phyloP scores from a whole-genome alignment of 2,113 vertebrate species.

The Strix uralensis region DNA sequence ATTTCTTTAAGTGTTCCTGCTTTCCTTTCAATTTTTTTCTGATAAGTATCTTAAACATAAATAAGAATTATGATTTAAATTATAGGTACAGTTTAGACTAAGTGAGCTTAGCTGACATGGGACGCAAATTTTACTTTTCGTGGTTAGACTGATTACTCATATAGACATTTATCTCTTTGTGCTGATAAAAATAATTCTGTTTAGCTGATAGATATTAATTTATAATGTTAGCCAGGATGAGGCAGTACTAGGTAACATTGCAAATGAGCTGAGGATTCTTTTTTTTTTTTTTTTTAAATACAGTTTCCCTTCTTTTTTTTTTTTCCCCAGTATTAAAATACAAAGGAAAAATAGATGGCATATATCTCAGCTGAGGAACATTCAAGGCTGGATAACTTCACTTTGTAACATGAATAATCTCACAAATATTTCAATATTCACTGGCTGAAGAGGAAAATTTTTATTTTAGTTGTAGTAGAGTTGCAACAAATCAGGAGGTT shows the following conservation, averaged over 20 bases:
- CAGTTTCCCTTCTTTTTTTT: neutral
- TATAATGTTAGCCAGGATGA: neutral
- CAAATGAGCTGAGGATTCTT: neutral
- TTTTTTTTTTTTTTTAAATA: no score
- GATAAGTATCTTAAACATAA: neutral
- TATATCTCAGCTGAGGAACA: neutral
- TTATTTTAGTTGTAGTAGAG: neutral
- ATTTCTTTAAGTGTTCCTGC: neutral
- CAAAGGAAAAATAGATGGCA: neutral
- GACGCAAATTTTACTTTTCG: neutral
- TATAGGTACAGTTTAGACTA: neutral
- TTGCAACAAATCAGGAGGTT: neutral
- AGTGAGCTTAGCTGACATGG: neutral
- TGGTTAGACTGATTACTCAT: neutral
- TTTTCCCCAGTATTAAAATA: neutral
- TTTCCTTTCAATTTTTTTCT: neutral
- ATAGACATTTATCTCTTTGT: neutral
- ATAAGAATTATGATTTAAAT: neutral
- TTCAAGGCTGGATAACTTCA: neutral
- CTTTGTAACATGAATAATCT: neutral
- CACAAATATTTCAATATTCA: neutral
- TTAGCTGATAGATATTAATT: neutral
- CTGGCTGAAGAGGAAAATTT: neutral
- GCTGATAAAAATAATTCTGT: neutral
- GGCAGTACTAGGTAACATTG: neutral